Evolutionary conservation across 37 sponge, comb jelly and placozoan genomes (phyloP), one percentile per base, ranked within the genome.

Genomic region (Aplysina aerophoba): DNA sequence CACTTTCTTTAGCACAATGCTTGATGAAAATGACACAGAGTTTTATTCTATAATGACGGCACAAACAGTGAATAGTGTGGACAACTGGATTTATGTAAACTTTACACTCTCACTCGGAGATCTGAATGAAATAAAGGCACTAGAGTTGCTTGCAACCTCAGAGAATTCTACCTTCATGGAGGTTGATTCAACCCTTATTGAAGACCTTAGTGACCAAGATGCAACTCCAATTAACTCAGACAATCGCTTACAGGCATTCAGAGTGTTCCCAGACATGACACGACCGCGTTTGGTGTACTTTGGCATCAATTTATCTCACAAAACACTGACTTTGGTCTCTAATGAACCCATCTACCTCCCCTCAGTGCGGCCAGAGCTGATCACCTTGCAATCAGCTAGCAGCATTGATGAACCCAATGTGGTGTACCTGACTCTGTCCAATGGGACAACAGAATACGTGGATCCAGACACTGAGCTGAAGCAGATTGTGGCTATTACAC

Each of bases 311-410:
- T 80, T 92, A 31, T 58, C 55, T 3, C 34, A 66, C 57, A 97
- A 97, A 62, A 83, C 80, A 14, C 27, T 97, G 69, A 90, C 81
- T n/a, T 80, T 97, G 28, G 57, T 83, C 22, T 73, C 97, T 22
- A 77, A 90, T 57, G 97, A 97, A 72, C 93, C 97, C 38, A 88
- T 97, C 24, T 83, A 86, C 62, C 85, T 97, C 16, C 81, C 87
- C 6, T 97, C 97, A 27, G 89, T 94, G 2, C 22, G 90, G 21
- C 92, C 91, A 0, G 53, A 80, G 30, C 65, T 39, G 22, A 73
- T 97, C 63, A 94, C 97, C 25, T 56, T 97, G 22, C 85, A 81
- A 21, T 88, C 95, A 22, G 30, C 73, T 44, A 33, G 35, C 15
- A 89, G 88, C 58, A 85, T 88, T 13, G 33, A 56, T 35, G 58